Evolutionary conservation across 2,888 invertebrate species (phyloP), one percentile per base, ranked within the genome.

Genomic region (Leptinotarsa peninsularis): DNA sequence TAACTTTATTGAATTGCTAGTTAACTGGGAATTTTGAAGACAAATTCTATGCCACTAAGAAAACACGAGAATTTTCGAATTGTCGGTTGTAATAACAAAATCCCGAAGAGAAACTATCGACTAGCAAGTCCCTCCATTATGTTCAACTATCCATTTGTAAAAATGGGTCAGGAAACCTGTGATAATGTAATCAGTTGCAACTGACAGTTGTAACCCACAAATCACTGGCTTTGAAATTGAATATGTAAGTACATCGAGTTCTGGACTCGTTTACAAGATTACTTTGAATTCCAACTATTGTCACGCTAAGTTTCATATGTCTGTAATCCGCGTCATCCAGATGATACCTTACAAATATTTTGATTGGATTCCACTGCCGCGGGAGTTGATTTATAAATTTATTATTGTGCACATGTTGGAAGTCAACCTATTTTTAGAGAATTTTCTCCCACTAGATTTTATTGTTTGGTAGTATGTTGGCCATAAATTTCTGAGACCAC

Each of bases 331-430:
- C 5, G 0, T 52, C 52, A 43, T 66, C 49, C 67, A 72, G 49
- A 58, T 56, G 72, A 72, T 72, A 67, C 72, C 72, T 15, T 67
- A 72, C 23, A 72, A 72, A 60, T 43, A 63, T 15, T 13, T 5
- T n/a, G 63, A 63, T 63, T 43, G 63, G 43, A 63, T 33, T 63
- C 17, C 18, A 63, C n/a, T 18, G 13, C 43, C 10, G 27, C 27
- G 7, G 17, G 7, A 63, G 63, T n/a, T 18, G 58, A 33, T 33
- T n/a, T 33, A 33, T 27, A 7, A 4, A 21, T 58, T 10, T 10
- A 63, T 5, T 33, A 63, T 63, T 43, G 63, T 63, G 43, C 18
- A 63, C 63, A 43, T 13, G 15, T 58, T n/a, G 4, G n/a, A 63
- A 63, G 63, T 33, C 14, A 17, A n/a, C 15, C 63, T 63, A 63